Base-by-base conservation (phyloP, 1,140 invertebrate genomes). In the Uloborus diversus region DNA sequence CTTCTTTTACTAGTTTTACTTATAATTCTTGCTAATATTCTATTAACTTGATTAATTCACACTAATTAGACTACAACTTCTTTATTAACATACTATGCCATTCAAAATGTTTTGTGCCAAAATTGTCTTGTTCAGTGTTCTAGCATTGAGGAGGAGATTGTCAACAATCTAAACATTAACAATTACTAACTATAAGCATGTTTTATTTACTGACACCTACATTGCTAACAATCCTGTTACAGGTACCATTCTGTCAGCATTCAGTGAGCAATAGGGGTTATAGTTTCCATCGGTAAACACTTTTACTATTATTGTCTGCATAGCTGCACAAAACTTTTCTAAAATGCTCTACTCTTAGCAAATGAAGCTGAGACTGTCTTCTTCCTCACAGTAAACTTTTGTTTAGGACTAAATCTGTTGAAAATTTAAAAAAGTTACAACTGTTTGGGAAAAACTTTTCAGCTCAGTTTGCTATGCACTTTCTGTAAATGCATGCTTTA, bases 211-310 rank as follows among this genome's bases (percentile, higher is more conserved):
- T 80, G 66, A 71, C 65, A 62, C 66, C 78, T 80, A 70, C 30
- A 70, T 30, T 75, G 42, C 66, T 75, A 75, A 81, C 64, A 66
- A 73, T 75, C 79, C 70, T 81, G 20, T 81, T 81, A 59, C 79
- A 81, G 79, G 79, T 81, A 57, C 79, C 79, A 68, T 70, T 65
- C 79, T 81, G 79, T 33, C 65, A 81, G 75, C 79, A 81, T 70
- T 81, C 79, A 35, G 70, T 81, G 51, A 81, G 79, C 69, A 81
- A 81, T 81, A 61, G 37, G 59, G 79, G 69, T 75, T 75, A 75
- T 75, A 81, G 79, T 81, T 73, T 68, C 70, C 79, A 75, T 68
- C 79, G 79, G 79, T 81, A 81, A 81, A 33, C 30, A 75, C 13
- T 80, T 80, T 80, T 71, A 65, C 64, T 80, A 65, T 71, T 62